A percentile compares a stretch with the other conserved stretches of the same genome.
phyloP scores from a whole-genome alignment of 2,797 vertebrate species.

The Chromobotia macracanthus region DNA sequence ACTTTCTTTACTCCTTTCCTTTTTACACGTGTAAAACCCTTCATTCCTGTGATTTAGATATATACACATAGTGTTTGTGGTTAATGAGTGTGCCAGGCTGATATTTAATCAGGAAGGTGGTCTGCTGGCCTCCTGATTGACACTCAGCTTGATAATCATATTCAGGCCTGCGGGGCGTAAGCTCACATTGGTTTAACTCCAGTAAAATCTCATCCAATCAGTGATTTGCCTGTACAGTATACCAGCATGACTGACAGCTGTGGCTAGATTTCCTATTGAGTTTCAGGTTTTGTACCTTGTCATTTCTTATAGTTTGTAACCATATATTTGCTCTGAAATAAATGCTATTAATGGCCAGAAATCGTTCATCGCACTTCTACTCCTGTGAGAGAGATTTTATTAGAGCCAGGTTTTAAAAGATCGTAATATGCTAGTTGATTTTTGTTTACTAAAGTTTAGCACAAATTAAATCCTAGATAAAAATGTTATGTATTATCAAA shows the following conservation, averaged over 20 bases:
- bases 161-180: constrained; percentile 57
- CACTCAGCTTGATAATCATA: constrained; percentile 63
- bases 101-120: constrained; percentile 21
- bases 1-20: constrained; percentile 16
- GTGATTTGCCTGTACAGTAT: constrained; percentile 19
- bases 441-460: constrained; percentile 48
- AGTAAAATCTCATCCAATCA: constrained; percentile 46
- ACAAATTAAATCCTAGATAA: constrained; percentile 50
- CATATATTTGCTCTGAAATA: constrained; percentile 16
- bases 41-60: constrained; percentile 38
- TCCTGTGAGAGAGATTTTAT: constrained; percentile 24
- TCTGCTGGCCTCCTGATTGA: constrained; percentile 62
- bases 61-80: constrained; percentile 20
- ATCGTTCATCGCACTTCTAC: constrained; percentile 12
- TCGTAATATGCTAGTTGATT: constrained; percentile 56
- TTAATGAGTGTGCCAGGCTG: constrained; percentile 49
- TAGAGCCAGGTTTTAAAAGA: constrained; percentile 33
- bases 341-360: constrained; percentile 20
- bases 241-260: constrained; percentile 26
- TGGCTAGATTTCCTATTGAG: constrained; percentile 35
- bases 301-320: constrained; percentile 6
- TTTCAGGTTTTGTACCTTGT: constrained; percentile 30
- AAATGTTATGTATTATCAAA: constrained; percentile 73
- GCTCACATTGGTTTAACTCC: constrained; percentile 46
- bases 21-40: neutral